A percentile compares a stretch with the other conserved stretches of the same genome.
Conservation (phyloP, 1,140 invertebrate species). For the Drosophila fuyamai region DNA sequence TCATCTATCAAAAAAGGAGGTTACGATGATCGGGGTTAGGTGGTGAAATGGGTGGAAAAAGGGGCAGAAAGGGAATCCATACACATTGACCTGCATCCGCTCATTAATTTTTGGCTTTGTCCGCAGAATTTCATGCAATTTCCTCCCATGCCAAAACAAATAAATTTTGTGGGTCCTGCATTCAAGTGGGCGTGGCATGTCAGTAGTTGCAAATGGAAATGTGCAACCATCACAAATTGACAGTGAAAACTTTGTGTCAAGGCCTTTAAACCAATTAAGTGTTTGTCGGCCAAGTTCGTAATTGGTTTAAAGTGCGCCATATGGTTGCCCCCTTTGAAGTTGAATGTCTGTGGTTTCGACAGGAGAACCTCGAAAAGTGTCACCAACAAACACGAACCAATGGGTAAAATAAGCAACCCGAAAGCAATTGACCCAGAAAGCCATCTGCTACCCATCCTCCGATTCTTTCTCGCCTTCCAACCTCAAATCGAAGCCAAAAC, state of each 20-base stretch:
- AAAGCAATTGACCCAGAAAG: slow-evolving; percentile 50
- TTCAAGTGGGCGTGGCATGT: slow-evolving; percentile 5
- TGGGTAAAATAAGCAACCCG: slow-evolving; percentile 10
- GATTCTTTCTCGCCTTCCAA: background rate
- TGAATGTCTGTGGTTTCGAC: slow-evolving; percentile 24
- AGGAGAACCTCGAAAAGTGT: background rate
- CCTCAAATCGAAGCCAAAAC: slow-evolving; percentile 43
- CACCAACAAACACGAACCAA: slow-evolving; percentile 1
- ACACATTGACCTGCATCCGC: slow-evolving; percentile 48
- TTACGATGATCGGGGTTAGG: slow-evolving; percentile 7
- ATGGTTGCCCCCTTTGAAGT: background rate
- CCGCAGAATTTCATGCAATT: slow-evolving; percentile 30
- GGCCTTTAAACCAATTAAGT: slow-evolving; percentile 31
- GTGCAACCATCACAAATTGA: slow-evolving; percentile 5
- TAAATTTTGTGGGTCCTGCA: slow-evolving; percentile 14
- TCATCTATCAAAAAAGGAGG: slow-evolving; percentile 44
- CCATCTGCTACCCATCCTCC: background rate
- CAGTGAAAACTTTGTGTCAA: slow-evolving; percentile 29
- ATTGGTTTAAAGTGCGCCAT: slow-evolving; percentile 33
- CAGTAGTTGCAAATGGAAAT: background rate
- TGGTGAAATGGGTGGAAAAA: background rate
- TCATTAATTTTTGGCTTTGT: slow-evolving; percentile 51
- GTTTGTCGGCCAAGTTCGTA: slow-evolving; percentile 40
- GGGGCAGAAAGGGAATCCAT: slow-evolving; percentile 9
- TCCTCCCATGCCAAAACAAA: slow-evolving; percentile 26